phyloP scores from a whole-genome alignment of 1,140 invertebrate genomes.

The Halyomorpha halys region DNA sequence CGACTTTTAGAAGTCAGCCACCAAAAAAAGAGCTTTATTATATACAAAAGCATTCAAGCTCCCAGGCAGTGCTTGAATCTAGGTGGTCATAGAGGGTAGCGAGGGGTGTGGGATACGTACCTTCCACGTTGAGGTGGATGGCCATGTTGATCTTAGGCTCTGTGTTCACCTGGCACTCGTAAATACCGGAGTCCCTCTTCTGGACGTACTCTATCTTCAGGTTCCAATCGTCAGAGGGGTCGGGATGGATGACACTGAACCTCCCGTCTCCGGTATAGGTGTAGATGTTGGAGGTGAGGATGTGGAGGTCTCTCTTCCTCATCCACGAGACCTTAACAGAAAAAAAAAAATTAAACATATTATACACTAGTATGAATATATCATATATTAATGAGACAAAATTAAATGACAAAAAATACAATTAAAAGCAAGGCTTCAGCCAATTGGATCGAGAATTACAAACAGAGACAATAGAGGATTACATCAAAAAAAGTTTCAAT shows the following conservation, averaged over 20 bases:
- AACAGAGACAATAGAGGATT: no score
- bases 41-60: conserved; percentile 16
- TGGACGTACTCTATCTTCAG: conserved; percentile 81
- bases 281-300: conserved; percentile 73
- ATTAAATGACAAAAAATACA: no score
- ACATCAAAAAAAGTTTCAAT: no score
- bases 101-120: conserved; percentile 22
- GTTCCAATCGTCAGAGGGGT: conserved; percentile 83
- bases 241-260: conserved; percentile 73
- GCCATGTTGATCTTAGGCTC: conserved; percentile 42
- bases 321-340: conserved; percentile 76
- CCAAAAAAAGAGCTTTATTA: conserved; percentile 8
- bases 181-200: conserved; percentile 71
- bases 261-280: conserved; percentile 79
- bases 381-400: no score
- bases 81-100: background rate
- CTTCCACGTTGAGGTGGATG: conserved; percentile 33
- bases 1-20: conserved; percentile 6
- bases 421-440: no score
- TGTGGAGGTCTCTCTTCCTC: conserved; percentile 77
- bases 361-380: no score
- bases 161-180: conserved; percentile 61
- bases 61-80: conserved; percentile 8
- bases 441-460: no score
- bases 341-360: no score